Conservation (phyloP, 2,797 vertebrate species). For the Pantherophis vulpinus region DNA sequence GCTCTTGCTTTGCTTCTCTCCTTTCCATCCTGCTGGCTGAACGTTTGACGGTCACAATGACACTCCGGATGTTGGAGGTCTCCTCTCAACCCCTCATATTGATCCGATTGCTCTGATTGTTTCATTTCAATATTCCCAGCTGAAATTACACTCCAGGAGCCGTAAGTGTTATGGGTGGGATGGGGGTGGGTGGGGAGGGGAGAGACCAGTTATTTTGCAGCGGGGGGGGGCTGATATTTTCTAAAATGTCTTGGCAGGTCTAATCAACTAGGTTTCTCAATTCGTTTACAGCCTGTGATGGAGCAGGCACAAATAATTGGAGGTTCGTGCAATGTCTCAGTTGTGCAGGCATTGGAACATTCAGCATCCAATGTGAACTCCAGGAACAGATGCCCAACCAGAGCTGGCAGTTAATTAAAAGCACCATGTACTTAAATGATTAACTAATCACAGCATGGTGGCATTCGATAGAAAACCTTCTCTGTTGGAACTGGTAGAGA, state of each 20-base stretch:
- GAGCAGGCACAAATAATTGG: slow-evolving; percentile 33
- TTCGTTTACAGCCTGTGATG: slow-evolving; percentile 10
- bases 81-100: background rate
- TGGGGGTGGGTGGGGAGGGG: too few relatives aligned
- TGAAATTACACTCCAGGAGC: background rate
- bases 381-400: slow-evolving; percentile 71
- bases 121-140: background rate
- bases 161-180: background rate
- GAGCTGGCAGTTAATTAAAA: slow-evolving; percentile 78
- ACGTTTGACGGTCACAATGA: background rate
- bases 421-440: slow-evolving; percentile 71
- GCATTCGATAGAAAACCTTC: slow-evolving; percentile 66
- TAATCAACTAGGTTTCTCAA: background rate
- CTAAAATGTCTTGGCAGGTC: slow-evolving; percentile 21
- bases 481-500: slow-evolving; percentile 68
- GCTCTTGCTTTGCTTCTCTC: background rate
- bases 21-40: background rate
- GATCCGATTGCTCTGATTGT: background rate
- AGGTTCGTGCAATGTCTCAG: slow-evolving; percentile 12
- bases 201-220: background rate
- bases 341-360: slow-evolving; percentile 58
- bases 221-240: background rate
- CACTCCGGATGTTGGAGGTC: background rate
- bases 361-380: slow-evolving; percentile 61
- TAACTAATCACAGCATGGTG: slow-evolving; percentile 77